Percentiles rank a stretch among this genome's conserved stretches.
phyloP scores from a whole-genome alignment of 2,797 vertebrate species.

The Ceryle rudis region DNA sequence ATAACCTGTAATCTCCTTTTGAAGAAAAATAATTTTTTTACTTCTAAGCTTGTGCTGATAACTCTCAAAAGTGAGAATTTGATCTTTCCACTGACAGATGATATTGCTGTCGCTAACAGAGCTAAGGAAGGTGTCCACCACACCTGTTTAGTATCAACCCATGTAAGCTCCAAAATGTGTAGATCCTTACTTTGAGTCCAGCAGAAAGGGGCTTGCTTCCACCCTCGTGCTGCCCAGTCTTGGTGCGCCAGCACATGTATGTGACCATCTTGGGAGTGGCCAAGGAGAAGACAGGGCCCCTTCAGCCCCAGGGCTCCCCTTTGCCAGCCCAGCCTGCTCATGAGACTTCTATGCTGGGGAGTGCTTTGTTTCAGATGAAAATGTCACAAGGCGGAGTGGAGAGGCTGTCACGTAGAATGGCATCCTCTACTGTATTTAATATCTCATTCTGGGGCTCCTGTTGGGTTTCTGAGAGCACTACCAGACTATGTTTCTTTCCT shows the following conservation, averaged over 20 bases:
- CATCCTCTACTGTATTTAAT: not conserved
- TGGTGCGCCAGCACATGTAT: rapidly evolving
- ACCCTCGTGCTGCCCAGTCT: rapidly evolving
- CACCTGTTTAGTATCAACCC: not conserved
- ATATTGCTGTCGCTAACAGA: not conserved
- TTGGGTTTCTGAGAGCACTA: not conserved
- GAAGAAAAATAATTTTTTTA: not conserved
- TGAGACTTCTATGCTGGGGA: not conserved
- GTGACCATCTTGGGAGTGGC: not conserved
- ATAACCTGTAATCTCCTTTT: not conserved
- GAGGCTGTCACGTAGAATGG: not conserved
- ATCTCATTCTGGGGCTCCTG: not conserved
- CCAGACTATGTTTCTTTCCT: not conserved
- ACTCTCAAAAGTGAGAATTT: not conserved
- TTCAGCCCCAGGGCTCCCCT: not conserved
- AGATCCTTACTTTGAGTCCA: not conserved
- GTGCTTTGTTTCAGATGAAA: not conserved
- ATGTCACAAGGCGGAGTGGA: not conserved
- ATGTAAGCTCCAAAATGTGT: not conserved
- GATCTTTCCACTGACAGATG: not conserved
- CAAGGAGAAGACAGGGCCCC: not conserved
- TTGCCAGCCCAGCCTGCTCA: not conserved
- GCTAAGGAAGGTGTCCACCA: not conserved
- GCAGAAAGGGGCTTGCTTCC: not conserved
- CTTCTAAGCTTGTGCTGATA: not conserved